Evolutionary conservation across 2,113 vertebrate species (phyloP), one percentile per base, ranked within the genome.

Genomic region (Myocastor coypus): DNA sequence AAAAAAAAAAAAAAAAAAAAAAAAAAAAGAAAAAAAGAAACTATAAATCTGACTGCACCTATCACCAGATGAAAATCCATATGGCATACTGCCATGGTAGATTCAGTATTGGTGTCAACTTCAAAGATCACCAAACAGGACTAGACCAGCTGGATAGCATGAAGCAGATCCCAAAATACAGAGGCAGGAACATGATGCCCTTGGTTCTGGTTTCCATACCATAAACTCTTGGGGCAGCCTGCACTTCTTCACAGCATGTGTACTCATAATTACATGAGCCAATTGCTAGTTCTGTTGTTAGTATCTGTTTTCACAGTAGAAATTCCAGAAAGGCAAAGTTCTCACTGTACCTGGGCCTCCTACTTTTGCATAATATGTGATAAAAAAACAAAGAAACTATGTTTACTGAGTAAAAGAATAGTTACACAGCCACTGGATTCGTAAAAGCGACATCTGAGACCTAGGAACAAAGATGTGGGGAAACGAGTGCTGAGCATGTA

Each of bases 61-160:
- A 61, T 66, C 77, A 26, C 55, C 22, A 81, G 82, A 59, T 89
- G 92, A 90, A 96, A 95, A 92, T 68, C 20, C 28, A 77, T 24
- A 61, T 8, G 4, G 30, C 69, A 46, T 24, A 26, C 69, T 26
- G 24, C 55, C 75, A 84, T 34, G 34, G 52, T 7, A 52, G 63
- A 83, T 30, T 93, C 40, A 84, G 40, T 32, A 75, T 61, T 6
- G 11, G 2, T 55, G 40, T 40, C 63, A 26, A 92, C 66, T 89
- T 93, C 75, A 81, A 40, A 87, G 22, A 78, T 3, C 87, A 78
- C 59, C 5, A 30, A n/a, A n/a, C 91, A 69, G 80, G 52, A 87
- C 34, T 9, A 34, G 69, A 59, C 32, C 87, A 86, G 77, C 64
- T 12, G 28, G 10, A 20, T 19, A 22, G 37, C 16, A 20, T 10